Base-by-base conservation (phyloP, 2,113 vertebrate genomes). In the Procavia capensis region DNA sequence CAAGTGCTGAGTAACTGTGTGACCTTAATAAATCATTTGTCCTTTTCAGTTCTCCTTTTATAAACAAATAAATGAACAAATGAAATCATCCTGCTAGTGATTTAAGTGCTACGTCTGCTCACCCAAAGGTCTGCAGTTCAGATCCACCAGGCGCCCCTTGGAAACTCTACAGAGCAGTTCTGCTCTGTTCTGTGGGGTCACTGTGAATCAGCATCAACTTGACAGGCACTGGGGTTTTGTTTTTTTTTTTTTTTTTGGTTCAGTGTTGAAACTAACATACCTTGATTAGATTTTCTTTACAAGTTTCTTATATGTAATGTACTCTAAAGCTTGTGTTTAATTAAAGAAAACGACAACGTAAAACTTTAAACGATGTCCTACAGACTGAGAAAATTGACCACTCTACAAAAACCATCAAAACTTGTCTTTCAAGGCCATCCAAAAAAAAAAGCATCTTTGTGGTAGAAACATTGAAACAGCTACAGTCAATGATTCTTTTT, bases 31-130 rank as follows among this genome's bases (percentile, higher is more conserved):
- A 92, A 22, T 61, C 1, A 47, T 76, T 86, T 83, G 14, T 91
- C 19, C 88, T 5, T 85, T 91, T 94, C 25, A 90, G 6, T 89
- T 94, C 24, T 80, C 31, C 34, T 93, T 96, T 85, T 76, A 2
- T 66, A 93, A 93, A 45, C 59, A 86, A 95, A 45, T 47, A 89
- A 85, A 34, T 39, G 27, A 90, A 50, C 9, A 80, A 89, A n/a
- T 70, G 22, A 81, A 80, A 91, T 83, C n/a, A 68, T 88, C 50
- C 90, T 91, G 6, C 57, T 92, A 13, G 57, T n/a, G n/a, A n/a
- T n/a, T n/a, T n/a, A n/a, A n/a, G n/a, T n/a, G n/a, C n/a, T n/a
- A n/a, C n/a, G n/a, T n/a, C n/a, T n/a, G n/a, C n/a, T n/a, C n/a
- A n/a, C n/a, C n/a, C n/a, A n/a, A n/a, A n/a, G n/a, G n/a, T n/a